These are phyloP conservation scores for Drosophila bunnanda DNA, from an alignment of 2,888 invertebrate species.

Conservation along the genomic window DNA sequence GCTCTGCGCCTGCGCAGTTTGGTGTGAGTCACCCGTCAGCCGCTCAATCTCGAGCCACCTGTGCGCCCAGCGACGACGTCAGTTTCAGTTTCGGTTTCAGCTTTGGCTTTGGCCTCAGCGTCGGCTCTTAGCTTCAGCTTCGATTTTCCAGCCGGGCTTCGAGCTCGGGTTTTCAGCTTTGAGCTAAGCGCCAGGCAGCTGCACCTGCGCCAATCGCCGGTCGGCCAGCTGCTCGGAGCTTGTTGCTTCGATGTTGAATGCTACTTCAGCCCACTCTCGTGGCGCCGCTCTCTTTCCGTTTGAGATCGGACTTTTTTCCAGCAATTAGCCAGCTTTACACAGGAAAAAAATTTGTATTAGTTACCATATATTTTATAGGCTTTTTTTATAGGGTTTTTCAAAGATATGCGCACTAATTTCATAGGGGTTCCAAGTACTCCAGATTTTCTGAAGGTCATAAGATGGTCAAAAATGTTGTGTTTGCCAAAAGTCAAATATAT, in stretches of 20 bases:
- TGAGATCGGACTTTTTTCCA: slow-evolving; percentile 28
- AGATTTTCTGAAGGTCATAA: no score
- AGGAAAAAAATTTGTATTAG: neutral
- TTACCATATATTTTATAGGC: neutral
- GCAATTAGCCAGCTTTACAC: slow-evolving; percentile 15
- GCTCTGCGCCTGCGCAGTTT: slow-evolving; percentile 25
- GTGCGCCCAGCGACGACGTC: slow-evolving; percentile 47
- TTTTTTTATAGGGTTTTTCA: neutral
- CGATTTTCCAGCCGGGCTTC: slow-evolving; percentile 15
- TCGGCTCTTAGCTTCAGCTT: slow-evolving; percentile 21
- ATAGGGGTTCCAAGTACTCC: no score
- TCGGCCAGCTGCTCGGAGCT: slow-evolving; percentile 59
- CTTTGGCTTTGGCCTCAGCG: slow-evolving; percentile 21
- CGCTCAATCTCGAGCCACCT: slow-evolving; percentile 47
- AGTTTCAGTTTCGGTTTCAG: slow-evolving; percentile 23
- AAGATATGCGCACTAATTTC: neutral
- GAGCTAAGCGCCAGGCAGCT: slow-evolving; percentile 73
- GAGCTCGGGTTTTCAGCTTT: slow-evolving; percentile 25
- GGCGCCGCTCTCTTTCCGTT: slow-evolving; percentile 69
- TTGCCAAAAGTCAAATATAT: no score
- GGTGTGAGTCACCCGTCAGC: slow-evolving; percentile 42
- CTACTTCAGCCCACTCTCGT: slow-evolving; percentile 47
- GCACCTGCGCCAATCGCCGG: slow-evolving; percentile 77
- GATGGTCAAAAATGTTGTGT: no score
- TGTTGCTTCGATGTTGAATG: slow-evolving; percentile 45